Percentiles rank a stretch among this genome's conserved stretches.
Evolutionary conservation across 2,113 vertebrate genomes (phyloP).

Genomic region (Microtus oregoni): DNA sequence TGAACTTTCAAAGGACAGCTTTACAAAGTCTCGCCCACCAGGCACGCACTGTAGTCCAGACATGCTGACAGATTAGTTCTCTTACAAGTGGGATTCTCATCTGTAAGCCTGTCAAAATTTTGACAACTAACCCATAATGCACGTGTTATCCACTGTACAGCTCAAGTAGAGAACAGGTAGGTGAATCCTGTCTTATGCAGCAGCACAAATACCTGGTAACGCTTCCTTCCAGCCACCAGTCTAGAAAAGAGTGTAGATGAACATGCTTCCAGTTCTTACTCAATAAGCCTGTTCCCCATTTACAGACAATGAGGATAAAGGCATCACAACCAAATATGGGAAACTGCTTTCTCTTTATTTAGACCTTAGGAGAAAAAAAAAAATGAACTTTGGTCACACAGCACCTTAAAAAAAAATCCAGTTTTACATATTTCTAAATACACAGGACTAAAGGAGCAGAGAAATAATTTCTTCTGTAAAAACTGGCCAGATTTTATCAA

Average conservation of each 20-base stretch:
- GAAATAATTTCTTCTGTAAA: conserved; percentile 76
- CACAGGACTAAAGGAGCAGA: conserved; percentile 70
- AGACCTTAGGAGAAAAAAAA: conserved; percentile 74
- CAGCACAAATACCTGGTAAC: conserved; percentile 43
- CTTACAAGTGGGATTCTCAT: conserved; percentile 31
- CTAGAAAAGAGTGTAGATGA: neutral
- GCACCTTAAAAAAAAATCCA: conserved; percentile 64
- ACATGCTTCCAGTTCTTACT: conserved; percentile 49
- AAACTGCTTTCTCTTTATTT: conserved; percentile 81
- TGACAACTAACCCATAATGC: conserved; percentile 32
- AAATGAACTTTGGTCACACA: conserved; percentile 77
- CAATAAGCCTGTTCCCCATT: conserved; percentile 62
- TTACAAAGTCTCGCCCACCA: neutral
- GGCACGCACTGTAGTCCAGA: conserved; percentile 34
- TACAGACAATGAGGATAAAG: conserved; percentile 73
- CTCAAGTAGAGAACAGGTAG: neutral
- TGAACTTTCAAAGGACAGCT: conserved; percentile 36
- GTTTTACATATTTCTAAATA: conserved; percentile 73
- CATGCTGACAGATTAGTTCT: conserved; percentile 8
- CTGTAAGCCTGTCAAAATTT: conserved; percentile 49
- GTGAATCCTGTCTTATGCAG: conserved; percentile 13
- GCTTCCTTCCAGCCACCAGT: neutral
- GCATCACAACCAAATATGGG: conserved; percentile 74
- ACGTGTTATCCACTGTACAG: conserved; percentile 16
- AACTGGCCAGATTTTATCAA: conserved; percentile 73